Evolutionary conservation across 2,797 vertebrate species (phyloP).

Genomic region (Nasua narica): DNA sequence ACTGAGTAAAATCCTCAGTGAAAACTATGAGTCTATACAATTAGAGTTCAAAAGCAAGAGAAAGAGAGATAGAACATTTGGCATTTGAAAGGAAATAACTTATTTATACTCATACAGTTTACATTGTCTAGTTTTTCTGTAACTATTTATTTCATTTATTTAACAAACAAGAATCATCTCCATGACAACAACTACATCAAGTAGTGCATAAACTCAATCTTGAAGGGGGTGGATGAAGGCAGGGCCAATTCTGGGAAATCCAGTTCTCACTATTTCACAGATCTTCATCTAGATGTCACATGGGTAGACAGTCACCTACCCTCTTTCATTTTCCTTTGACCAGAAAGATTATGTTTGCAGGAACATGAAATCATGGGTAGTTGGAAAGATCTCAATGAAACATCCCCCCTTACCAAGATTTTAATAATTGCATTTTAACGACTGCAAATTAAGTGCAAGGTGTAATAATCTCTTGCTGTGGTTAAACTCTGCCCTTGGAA

Average conservation of each 20-base stretch:
- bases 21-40: conserved; percentile 25
- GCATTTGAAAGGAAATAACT: conserved; percentile 56
- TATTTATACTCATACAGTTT: conserved; percentile 60
- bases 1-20: neutral
- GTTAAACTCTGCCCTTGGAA: conserved; percentile 41
- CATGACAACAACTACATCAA: conserved; percentile 28
- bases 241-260: neutral
- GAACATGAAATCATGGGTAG: neutral
- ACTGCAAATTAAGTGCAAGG: conserved; percentile 33
- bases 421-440: conserved; percentile 35
- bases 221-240: neutral
- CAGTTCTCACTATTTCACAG: neutral
- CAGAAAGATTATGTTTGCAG: conserved; percentile 37
- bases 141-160: conserved; percentile 69
- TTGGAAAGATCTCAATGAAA: conserved; percentile 4
- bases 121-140: conserved; percentile 41
- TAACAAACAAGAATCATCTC: conserved; percentile 67
- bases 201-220: neutral
- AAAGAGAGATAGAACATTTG: neutral
- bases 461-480: conserved; percentile 51
- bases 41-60: neutral
- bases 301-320: neutral
- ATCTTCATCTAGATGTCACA: neutral
- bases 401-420: neutral
- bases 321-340: conserved; percentile 34